phyloP scores from a whole-genome alignment of 2,797 vertebrate species.

The Botia almorhae region DNA sequence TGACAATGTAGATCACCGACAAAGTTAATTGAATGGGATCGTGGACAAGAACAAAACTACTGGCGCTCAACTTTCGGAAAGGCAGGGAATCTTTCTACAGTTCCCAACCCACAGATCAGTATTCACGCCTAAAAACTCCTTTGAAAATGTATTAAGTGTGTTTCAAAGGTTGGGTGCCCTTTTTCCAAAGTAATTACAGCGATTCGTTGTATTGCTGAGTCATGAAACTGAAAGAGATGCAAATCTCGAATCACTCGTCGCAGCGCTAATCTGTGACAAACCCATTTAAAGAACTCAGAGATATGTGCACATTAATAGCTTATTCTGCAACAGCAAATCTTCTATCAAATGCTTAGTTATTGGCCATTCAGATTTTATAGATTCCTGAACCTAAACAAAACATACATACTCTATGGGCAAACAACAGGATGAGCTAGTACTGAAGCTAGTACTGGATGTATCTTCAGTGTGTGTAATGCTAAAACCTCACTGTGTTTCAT shows the following conservation, averaged over 20 bases:
- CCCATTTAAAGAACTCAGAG: no score
- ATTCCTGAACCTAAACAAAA: no score
- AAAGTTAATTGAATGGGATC: conserved; percentile 1
- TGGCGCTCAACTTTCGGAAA: conserved; percentile 36
- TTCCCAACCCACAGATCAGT: not conserved
- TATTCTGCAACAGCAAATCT: no score
- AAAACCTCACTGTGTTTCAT: not conserved
- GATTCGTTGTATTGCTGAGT: not conserved
- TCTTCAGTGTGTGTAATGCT: not conserved
- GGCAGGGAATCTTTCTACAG: conserved; percentile 47
- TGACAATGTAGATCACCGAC: conserved; percentile 32
- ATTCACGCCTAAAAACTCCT: no score
- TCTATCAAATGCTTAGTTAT: no score
- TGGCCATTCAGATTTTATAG: no score
- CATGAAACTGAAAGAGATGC: not conserved
- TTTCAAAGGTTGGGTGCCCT: not conserved
- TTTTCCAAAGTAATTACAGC: not conserved
- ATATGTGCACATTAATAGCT: no score
- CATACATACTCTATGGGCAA: no score
- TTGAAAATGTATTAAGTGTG: not conserved
- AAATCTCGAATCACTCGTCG: not conserved
- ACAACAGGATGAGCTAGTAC: no score
- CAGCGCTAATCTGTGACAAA: no score
- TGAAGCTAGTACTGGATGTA: not conserved
- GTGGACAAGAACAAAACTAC: conserved; percentile 26